Evolutionary conservation across 2,888 invertebrate genomes (phyloP), one percentile per base, ranked within the genome.

Genomic region (Spialia ferax): DNA sequence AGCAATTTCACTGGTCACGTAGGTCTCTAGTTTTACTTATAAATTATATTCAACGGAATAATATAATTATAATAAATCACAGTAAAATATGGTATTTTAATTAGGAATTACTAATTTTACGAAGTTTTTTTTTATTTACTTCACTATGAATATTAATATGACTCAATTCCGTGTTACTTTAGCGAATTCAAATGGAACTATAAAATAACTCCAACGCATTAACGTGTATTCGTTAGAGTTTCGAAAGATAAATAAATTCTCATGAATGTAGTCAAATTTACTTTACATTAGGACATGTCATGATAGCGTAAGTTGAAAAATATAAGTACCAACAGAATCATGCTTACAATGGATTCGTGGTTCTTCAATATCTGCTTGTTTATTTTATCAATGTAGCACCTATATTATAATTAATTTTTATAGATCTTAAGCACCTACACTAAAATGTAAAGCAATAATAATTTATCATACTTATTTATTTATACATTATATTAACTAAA

Each of bases 191-290:
- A 11, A 32, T 18, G 18, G 10, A 32, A 29, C 23, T 48, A 23
- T 65, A 38, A n/a, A 20, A n/a, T 38, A 23, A n/a, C 50, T 13
- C n/a, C 35, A 26, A 10, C 42, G 10, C 38, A 65, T 35, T 57
- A 50, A 35, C 35, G 64, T 35, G 23, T 23, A 20, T 32, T 29
- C 13, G 13, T 52, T 62, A 35, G n/a, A 38, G 54, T 55, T 52
- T 63, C 23, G n/a, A 35, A 50, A 64, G 48, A 57, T 63, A 63
- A 56, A 56, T 64, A 63, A 56, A 56, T 64, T 48, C 1, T 26
- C 26, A 32, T 55, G 45, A 63, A 63, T 56, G 45, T 54, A 63
- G 38, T 29, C 8, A 29, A 35, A 20, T 54, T 35, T 52, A 38
- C 22, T 38, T 11, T 29, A 20, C 15, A n/a, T 29, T 52, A 35